These are phyloP conservation scores for Centropus unirufus DNA, from an alignment of 2,113 vertebrate genomes.

Conservation along the genomic window DNA sequence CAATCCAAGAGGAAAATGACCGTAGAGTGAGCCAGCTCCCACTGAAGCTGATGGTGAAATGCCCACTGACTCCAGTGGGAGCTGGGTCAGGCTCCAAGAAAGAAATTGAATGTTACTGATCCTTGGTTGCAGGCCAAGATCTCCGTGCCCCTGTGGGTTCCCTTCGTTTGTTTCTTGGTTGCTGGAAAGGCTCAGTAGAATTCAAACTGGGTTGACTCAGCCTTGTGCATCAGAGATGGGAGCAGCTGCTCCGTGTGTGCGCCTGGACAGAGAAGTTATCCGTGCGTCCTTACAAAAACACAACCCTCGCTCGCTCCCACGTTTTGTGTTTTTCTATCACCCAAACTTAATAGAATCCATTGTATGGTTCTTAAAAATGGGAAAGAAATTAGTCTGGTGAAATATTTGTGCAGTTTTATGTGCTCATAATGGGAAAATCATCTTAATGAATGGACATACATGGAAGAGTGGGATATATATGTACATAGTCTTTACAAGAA, in stretches of 20 bases:
- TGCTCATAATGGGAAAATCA: neutral
- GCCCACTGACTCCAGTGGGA: constrained; percentile 15
- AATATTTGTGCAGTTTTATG: neutral
- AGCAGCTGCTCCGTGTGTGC: neutral
- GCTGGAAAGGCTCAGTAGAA: neutral
- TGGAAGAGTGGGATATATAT: neutral
- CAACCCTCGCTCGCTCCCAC: neutral
- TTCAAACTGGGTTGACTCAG: neutral
- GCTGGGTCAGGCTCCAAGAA: constrained; percentile 25
- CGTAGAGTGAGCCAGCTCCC: constrained; percentile 47
- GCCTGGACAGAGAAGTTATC: neutral
- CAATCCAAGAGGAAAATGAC: constrained; percentile 56
- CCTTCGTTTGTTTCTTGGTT: neutral
- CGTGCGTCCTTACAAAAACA: rapidly evolving
- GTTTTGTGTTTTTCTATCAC: neutral
- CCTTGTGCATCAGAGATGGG: neutral
- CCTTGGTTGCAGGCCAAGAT: constrained; percentile 9
- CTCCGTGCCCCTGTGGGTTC: neutral
- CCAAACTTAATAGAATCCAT: neutral
- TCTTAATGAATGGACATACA: neutral
- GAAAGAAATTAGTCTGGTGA: neutral
- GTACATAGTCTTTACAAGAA: neutral
- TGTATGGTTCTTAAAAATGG: neutral
- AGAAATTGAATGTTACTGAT: constrained; percentile 45
- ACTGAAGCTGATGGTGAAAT: constrained; percentile 17